phyloP scores from a whole-genome alignment of 2,888 invertebrate species.

The Podabrus alpinus region DNA sequence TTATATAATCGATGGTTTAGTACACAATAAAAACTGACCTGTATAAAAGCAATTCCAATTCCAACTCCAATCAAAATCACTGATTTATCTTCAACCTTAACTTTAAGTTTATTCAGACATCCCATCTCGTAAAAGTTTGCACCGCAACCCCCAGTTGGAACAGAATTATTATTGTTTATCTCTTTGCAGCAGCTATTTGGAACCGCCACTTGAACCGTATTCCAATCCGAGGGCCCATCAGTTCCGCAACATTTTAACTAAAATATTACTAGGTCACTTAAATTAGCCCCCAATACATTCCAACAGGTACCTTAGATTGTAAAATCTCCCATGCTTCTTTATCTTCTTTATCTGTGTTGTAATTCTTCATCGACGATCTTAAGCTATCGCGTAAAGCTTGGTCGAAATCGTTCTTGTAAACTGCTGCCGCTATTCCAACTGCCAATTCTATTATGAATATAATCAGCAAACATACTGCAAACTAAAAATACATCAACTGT shows the following conservation, averaged over 20 bases:
- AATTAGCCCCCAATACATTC: background rate
- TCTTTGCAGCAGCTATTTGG: conserved; percentile 67
- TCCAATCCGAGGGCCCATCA: conserved; percentile 50
- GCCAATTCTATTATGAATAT: conserved; percentile 85
- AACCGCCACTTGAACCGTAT: conserved; percentile 40
- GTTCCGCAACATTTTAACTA: conserved; percentile 60
- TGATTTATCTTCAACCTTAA: conserved; percentile 60
- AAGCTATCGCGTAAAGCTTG: conserved; percentile 70
- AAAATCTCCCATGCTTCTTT: conserved; percentile 75
- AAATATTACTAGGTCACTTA: conserved; percentile 12
- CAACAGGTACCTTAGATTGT: conserved; percentile 62
- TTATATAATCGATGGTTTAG: too few relatives aligned
- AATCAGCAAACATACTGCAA: conserved; percentile 74
- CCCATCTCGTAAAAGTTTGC: conserved; percentile 56
- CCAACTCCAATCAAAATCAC: conserved; percentile 66
- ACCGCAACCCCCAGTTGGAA: conserved; percentile 45
- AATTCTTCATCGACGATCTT: conserved; percentile 62
- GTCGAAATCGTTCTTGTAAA: conserved; percentile 75
- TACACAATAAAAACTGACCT: conserved; percentile 54
- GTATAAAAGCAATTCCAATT: conserved; percentile 66
- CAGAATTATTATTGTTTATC: conserved; percentile 40
- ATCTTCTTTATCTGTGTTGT: conserved; percentile 64
- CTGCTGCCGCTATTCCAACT: conserved; percentile 84
- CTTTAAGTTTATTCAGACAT: conserved; percentile 61
- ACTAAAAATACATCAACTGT: conserved; percentile 59